phyloP scores from a whole-genome alignment of 2,113 vertebrate species.

The Leptobrachium ailaonicum region DNA sequence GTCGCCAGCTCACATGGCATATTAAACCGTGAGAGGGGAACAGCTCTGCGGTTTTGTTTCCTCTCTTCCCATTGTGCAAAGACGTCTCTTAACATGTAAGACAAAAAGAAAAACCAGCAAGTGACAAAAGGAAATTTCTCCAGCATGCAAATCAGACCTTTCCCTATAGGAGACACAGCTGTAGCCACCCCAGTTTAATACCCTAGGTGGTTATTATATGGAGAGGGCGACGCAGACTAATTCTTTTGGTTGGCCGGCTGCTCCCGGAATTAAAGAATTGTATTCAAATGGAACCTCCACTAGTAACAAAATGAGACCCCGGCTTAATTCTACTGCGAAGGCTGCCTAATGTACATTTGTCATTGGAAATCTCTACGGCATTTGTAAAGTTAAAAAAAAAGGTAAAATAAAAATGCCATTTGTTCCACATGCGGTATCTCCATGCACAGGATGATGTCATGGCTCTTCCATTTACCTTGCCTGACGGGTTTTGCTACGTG shows the following conservation, averaged over 20 bases:
- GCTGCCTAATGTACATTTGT: slow-evolving; percentile 39
- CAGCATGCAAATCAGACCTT: slow-evolving; percentile 46
- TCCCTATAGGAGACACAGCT: slow-evolving; percentile 45
- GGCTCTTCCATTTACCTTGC: background rate
- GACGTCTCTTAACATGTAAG: slow-evolving; percentile 30
- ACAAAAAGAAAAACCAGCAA: slow-evolving; percentile 37
- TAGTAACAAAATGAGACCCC: background rate
- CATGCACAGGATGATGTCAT: background rate
- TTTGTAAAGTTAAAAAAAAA: background rate
- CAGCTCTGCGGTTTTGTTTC: no score
- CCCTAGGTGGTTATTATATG: slow-evolving; percentile 11
- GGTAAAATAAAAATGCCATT: background rate
- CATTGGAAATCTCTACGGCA: background rate
- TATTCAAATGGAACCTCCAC: slow-evolving; percentile 39
- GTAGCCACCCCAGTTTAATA: slow-evolving; percentile 27
- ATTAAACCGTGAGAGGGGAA: slow-evolving; percentile 13
- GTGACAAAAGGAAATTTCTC: slow-evolving; percentile 26
- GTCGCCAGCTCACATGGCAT: slow-evolving; percentile 21
- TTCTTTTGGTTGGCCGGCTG: slow-evolving; percentile 44
- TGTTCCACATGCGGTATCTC: background rate
- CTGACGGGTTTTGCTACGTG: slow-evolving; percentile 4
- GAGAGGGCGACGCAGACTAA: slow-evolving; percentile 43
- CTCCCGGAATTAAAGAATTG: slow-evolving; percentile 30
- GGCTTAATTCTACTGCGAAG: slow-evolving; percentile 44
- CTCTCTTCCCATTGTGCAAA: slow-evolving; percentile 6